Evolutionary conservation across 35 echinoderm and acorn worm species (phyloP), one percentile per base, ranked within the genome.

Genomic region (Ophioderma brevispina): DNA sequence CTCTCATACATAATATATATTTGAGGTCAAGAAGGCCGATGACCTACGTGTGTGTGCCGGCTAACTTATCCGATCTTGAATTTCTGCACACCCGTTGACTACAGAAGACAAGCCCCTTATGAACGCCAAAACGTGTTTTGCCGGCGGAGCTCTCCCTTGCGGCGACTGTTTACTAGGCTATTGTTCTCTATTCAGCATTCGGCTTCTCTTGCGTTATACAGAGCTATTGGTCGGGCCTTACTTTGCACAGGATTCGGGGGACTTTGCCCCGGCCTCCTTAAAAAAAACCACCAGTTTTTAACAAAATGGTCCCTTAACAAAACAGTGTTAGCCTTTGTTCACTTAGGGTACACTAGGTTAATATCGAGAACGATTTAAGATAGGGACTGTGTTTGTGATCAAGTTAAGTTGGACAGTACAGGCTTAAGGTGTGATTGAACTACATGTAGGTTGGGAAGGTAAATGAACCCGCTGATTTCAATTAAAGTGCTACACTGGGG

Each of bases 221-320:
- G 59, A 70, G 3, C 59, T 70, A 70, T 70, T 70, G 59, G 59
- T 25, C 59, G 28, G 28, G 59, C 2, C 59, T 70, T 25, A 18
- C 17, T 70, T 70, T 70, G 17, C n/a, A 70, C 23, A 30, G 59
- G 59, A 70, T 70, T 70, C 17, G 23, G n/a, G 59, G 59, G 59
- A 70, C 59, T 70, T 70, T 70, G 59, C 59, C 15, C 59, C 59
- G 59, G 59, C 59, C 59, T 70, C 59, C 59, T 70, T 70, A 70
- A 70, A 70, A n/a, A 21, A 70, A 70, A 70, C 59, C 59, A 70
- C 59, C 59, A 70, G 59, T 70, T 70, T 52, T 70, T 70, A 70
- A 70, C 59, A 8, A 70, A 70, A 70, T 70, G 59, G 59, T 70
- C 28, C n/a, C 59, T 70, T 70, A 70, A 70, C 59, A 70, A 70